These are phyloP conservation scores for Oligia fasciuncula DNA, from an alignment of 2,888 invertebrate genomes.

Conservation along the genomic window DNA sequence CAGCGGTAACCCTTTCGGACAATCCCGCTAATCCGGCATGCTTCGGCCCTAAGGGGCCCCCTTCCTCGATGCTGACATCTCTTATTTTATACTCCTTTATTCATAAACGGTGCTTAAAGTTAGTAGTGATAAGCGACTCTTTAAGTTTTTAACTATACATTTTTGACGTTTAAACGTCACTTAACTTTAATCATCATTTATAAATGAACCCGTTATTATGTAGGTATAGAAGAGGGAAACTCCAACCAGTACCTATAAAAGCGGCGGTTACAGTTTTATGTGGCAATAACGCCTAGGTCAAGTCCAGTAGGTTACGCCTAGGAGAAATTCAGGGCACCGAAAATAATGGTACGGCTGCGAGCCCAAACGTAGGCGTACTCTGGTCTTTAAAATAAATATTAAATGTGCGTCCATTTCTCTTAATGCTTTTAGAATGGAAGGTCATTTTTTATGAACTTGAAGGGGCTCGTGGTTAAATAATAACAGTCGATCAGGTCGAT, in stretches of 20 bases:
- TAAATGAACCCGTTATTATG: background rate
- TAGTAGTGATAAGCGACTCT: no score
- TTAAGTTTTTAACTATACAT: no score
- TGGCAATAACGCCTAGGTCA: constrained; percentile 28
- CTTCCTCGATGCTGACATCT: no score
- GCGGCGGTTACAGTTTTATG: constrained; percentile 37
- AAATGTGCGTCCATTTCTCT: constrained; percentile 1
- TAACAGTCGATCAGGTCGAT: no score
- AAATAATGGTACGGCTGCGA: background rate
- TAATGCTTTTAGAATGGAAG: constrained; percentile 1
- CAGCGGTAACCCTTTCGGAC: no score
- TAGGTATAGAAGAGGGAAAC: background rate
- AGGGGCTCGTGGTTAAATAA: no score
- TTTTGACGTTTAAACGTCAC: no score
- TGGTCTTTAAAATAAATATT: constrained; percentile 26
- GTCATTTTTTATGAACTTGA: background rate
- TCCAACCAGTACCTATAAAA: constrained; percentile 4
- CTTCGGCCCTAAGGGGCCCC: no score
- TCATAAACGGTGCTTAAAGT: no score
- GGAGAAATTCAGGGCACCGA: constrained; percentile 5
- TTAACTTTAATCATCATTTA: no score
- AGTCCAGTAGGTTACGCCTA: background rate
- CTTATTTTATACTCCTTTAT: no score
- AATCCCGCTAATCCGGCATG: no score
- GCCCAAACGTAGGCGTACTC: constrained; percentile 1